phyloP scores from a whole-genome alignment of 2,888 invertebrate species.

The Nomada hirtipes region DNA sequence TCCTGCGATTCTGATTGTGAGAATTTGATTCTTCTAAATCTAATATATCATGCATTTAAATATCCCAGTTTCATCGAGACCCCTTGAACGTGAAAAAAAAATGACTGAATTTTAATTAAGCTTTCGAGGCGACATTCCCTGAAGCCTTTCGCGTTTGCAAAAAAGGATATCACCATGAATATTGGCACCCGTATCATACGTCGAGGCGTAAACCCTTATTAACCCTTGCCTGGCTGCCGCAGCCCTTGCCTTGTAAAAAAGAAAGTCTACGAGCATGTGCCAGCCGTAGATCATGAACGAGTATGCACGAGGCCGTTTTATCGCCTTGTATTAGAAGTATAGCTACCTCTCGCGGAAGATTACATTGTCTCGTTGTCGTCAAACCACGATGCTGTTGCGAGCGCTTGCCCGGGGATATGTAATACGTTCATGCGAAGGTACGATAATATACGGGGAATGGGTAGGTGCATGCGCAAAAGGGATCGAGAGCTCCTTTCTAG shows the following conservation, averaged over 20 bases:
- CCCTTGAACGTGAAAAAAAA: too few species aligned
- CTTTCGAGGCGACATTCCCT: neutral
- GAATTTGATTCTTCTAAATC: too few species aligned
- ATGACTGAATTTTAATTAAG: neutral
- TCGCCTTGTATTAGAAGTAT: neutral
- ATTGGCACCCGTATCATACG: neutral
- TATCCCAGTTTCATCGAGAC: too few species aligned
- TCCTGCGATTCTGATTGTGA: too few species aligned
- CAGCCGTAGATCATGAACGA: slow-evolving; percentile 19
- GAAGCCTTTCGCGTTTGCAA: neutral
- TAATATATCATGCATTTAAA: too few species aligned
- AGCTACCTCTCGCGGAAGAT: slow-evolving; percentile 1
- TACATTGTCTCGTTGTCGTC: slow-evolving; percentile 29
- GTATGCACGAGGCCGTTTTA: slow-evolving; percentile 3
- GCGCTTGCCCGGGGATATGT: slow-evolving; percentile 4
- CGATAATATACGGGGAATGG: neutral
- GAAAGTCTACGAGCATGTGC: slow-evolving; percentile 4
- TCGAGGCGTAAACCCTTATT: slow-evolving; percentile 9
- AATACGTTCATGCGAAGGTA: neutral
- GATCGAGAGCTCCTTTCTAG: neutral
- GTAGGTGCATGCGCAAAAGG: neutral
- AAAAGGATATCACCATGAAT: neutral
- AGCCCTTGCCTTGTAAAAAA: neutral
- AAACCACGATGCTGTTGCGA: neutral
- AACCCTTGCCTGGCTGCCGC: neutral